Conservation (phyloP, 2,888 invertebrate genomes). For the Dynastes tityus region DNA sequence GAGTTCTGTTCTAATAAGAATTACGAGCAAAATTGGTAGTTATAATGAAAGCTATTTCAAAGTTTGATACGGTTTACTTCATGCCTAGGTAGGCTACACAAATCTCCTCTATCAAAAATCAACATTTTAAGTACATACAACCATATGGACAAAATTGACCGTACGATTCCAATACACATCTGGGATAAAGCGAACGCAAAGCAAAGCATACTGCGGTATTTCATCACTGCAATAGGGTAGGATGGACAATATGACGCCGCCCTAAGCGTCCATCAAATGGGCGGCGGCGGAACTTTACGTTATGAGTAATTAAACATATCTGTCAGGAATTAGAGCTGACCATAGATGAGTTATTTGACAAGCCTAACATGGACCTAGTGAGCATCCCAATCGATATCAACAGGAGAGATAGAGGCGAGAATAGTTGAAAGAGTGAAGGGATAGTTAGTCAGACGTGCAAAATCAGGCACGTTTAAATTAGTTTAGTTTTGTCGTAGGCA, state of each 20-base stretch:
- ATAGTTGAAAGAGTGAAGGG: conserved; percentile 3
- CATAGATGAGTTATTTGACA: conserved; percentile 59
- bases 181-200: too few species aligned
- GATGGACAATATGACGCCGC: conserved; percentile 53
- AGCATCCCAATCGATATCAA: conserved; percentile 51
- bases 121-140: too few species aligned
- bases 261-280: conserved; percentile 8
- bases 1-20: too few species aligned
- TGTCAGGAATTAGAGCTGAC: conserved; percentile 59
- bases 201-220: too few species aligned
- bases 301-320: conserved; percentile 62
- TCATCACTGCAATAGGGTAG: background rate
- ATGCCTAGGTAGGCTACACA: background rate
- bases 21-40: too few species aligned
- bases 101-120: background rate
- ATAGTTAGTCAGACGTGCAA: background rate
- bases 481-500: conserved; percentile 57
- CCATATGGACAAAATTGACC: too few species aligned
- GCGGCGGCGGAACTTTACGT: conserved; percentile 52
- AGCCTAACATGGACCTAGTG: conserved; percentile 44
- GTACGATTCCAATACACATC: too few species aligned
- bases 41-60: too few species aligned
- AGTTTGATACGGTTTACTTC: too few species aligned
- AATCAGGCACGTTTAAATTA: conserved; percentile 56
- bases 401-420: conserved; percentile 31